These are phyloP conservation scores for Sula dactylatra DNA, from an alignment of 2,113 vertebrate genomes.

Conservation along the genomic window DNA sequence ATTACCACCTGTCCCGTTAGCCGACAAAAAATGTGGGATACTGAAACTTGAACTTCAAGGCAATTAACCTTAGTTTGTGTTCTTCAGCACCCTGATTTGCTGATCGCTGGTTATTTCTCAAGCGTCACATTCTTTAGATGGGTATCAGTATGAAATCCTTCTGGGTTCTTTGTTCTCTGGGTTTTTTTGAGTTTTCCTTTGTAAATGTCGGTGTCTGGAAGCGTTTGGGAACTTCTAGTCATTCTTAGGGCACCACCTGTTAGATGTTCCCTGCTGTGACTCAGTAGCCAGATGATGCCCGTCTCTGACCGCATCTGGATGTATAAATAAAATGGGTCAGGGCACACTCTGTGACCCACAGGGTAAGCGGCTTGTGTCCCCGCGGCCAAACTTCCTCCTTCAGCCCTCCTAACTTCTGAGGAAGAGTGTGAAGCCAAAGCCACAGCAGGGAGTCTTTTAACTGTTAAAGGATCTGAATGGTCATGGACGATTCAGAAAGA, in stretches of 20 bases:
- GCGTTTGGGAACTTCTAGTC: neutral
- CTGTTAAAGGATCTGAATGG: neutral
- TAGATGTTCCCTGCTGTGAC: neutral
- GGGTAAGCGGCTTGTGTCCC: neutral
- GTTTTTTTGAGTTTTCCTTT: neutral
- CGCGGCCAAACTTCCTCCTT: neutral
- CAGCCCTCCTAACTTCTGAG: neutral
- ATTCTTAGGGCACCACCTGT: neutral
- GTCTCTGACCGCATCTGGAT: neutral
- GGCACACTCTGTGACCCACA: neutral
- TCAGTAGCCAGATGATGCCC: neutral
- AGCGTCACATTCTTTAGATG: neutral
- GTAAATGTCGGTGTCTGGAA: conserved; percentile 6
- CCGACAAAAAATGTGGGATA: neutral
- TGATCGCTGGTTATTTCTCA: neutral
- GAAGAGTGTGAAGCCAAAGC: neutral
- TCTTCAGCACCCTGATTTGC: neutral
- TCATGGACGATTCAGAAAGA: neutral
- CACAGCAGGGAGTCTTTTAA: neutral
- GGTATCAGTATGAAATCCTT: neutral
- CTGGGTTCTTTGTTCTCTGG: neutral
- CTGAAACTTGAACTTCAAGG: neutral
- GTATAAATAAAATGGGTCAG: neutral
- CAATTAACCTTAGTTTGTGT: neutral
- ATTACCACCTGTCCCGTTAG: neutral